Evolutionary conservation across 2,797 vertebrate species (phyloP).

Genomic region (Enteromius trimaculatus): DNA sequence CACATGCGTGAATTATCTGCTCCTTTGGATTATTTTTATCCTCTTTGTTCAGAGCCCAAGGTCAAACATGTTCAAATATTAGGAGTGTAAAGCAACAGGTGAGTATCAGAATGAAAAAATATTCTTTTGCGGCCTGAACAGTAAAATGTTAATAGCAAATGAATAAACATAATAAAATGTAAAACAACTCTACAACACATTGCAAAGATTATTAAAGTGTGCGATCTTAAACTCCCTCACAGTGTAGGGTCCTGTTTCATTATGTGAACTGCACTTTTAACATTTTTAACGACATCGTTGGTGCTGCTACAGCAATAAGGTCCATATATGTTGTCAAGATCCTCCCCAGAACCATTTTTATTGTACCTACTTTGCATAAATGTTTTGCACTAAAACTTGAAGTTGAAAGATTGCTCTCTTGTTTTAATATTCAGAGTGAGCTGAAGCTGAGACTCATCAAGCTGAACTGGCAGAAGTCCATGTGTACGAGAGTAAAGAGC

Average conservation of each 20-base stretch:
- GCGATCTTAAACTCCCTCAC: background rate
- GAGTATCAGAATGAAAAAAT: background rate
- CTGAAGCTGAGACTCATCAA: conserved; percentile 75
- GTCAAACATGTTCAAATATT: background rate
- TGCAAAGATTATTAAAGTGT: background rate
- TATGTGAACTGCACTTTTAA: background rate
- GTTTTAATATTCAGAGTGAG: conserved; percentile 69
- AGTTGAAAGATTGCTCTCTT: background rate
- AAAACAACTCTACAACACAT: background rate
- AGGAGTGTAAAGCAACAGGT: background rate
- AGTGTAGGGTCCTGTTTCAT: background rate
- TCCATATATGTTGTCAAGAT: background rate
- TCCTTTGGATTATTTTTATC: background rate
- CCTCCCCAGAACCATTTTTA: background rate
- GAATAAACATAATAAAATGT: background rate
- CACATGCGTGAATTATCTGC: background rate
- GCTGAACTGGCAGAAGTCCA: conserved; percentile 77
- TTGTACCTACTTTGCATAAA: background rate
- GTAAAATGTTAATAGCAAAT: background rate
- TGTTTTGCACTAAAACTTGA: background rate
- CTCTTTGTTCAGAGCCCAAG: conserved; percentile 13
- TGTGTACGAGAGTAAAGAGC: conserved; percentile 69
- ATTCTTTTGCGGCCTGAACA: background rate
- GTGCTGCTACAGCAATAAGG: background rate
- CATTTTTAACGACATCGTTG: background rate